These are phyloP conservation scores for Choloepus didactylus DNA, from an alignment of 2,797 vertebrate genomes.

Conservation along the genomic window DNA sequence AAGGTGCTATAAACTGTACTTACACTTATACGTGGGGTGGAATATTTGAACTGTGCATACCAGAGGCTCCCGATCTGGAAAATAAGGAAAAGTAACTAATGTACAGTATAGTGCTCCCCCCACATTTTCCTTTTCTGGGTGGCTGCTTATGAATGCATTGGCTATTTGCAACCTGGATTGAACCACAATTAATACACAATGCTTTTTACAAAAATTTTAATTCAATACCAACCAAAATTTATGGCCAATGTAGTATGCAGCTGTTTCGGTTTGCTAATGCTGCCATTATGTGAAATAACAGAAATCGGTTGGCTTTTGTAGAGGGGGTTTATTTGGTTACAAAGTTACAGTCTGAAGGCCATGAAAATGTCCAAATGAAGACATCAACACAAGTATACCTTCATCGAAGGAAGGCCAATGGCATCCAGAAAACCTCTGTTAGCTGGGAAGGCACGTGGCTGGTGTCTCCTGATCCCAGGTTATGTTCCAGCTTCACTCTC, in stretches of 20 bases:
- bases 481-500: no score
- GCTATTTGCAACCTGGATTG: neutral
- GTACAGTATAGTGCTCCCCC: neutral
- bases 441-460: no score
- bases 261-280: no score
- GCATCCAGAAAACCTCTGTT: no score
- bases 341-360: no score
- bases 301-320: no score
- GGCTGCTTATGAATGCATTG: neutral
- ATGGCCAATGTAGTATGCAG: neutral
- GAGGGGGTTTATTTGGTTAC: no score
- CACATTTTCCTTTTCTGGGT: neutral
- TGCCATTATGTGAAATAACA: no score
- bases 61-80: neutral
- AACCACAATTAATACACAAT: neutral
- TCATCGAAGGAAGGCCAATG: no score
- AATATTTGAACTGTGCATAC: neutral
- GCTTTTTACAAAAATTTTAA: conserved; percentile 7
- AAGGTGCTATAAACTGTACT: neutral
- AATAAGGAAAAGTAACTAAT: neutral
- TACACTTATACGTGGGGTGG: neutral
- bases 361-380: no score
- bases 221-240: neutral
- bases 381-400: no score
- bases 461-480: no score